Evolutionary conservation across 2,113 vertebrate genomes (phyloP).

Genomic region (Pogonocichla stellata): DNA sequence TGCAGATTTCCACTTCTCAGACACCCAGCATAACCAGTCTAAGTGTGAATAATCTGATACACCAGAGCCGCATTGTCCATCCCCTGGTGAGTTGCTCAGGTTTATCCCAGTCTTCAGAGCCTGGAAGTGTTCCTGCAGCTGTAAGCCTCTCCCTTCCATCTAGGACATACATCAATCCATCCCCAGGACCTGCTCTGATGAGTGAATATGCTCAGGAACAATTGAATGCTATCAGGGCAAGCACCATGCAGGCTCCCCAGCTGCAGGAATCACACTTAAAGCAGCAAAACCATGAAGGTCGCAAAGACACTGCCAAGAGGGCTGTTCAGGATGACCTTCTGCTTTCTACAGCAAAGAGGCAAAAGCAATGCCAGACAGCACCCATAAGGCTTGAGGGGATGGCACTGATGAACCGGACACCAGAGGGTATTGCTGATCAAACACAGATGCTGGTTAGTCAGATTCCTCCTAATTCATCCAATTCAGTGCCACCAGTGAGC

Average conservation of each 20-base stretch:
- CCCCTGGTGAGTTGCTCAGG: slow-evolving; percentile 82
- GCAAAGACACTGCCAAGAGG: slow-evolving; percentile 90
- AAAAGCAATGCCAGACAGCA: slow-evolving; percentile 83
- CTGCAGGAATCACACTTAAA: slow-evolving; percentile 77
- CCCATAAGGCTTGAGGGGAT: slow-evolving; percentile 84
- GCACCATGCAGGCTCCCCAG: slow-evolving; percentile 73
- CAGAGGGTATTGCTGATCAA: slow-evolving; percentile 79
- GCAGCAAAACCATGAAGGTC: slow-evolving; percentile 78
- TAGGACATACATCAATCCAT: slow-evolving; percentile 75
- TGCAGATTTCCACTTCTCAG: slow-evolving; percentile 80
- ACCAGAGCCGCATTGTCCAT: slow-evolving; percentile 81
- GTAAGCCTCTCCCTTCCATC: slow-evolving; percentile 77
- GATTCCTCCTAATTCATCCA: slow-evolving; percentile 81
- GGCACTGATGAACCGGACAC: slow-evolving; percentile 65
- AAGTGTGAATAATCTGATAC: slow-evolving; percentile 93
- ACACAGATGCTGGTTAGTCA: slow-evolving; percentile 85
- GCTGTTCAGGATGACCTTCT: slow-evolving; percentile 87
- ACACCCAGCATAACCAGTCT: slow-evolving; percentile 83
- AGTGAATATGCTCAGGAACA: slow-evolving; percentile 85
- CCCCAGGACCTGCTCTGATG: slow-evolving; percentile 78
- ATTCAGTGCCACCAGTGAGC: slow-evolving; percentile 76
- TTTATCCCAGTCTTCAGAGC: slow-evolving; percentile 78
- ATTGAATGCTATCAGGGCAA: slow-evolving; percentile 72
- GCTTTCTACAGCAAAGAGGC: slow-evolving; percentile 87
- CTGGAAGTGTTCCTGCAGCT: slow-evolving; percentile 71